Base-by-base conservation (phyloP, 2,113 vertebrate genomes). In the Sturnira hondurensis region DNA sequence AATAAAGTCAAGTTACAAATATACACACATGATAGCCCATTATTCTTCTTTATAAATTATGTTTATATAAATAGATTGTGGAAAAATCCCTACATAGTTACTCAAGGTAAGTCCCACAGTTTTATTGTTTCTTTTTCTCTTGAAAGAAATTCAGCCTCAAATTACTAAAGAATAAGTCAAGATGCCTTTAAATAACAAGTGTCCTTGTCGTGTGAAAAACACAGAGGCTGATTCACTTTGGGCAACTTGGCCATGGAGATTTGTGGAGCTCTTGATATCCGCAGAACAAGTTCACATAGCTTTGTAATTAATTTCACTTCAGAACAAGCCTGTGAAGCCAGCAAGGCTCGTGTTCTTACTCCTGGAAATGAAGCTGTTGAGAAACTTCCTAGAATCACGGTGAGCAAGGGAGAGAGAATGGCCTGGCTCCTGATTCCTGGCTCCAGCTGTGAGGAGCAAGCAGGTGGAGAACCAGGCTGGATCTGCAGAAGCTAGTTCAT, bases 1-100 rank as follows among this genome's bases (percentile, higher is more conserved):
- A 96, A 87, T 83, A 74, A 93, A 91, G 67, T 74, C 10, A 89
- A 71, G 56, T 92, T 76, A 52, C 20, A 94, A 71, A 90, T 36
- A 91, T 4, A 61, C 17, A 77, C 31, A 8, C 68, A 70, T 68
- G 47, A 38, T 43, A 73, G 76, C 87, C 52, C 36, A 74, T n/a
- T 77, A 67, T 87, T 91, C 26, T 76, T 80, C 83, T 90, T 83
- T 61, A 19, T 91, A 71, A 86, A 80, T 67, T 41, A 50, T 1
- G 20, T 70, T 20, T 88, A 58, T 58, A 41, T 50, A 82, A 67
- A 63, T 31, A 93, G 41, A 86, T 61, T 63, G 50, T 77, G 45
- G 95, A 89, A 95, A 95, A 80, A 70, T 16, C 31, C 33, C 24
- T 68, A 31, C 43, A 4, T 20, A 41, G 28, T 83, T 78, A 74